phyloP scores from a whole-genome alignment of 1,140 invertebrate genomes.

The Saccostrea glomerata region DNA sequence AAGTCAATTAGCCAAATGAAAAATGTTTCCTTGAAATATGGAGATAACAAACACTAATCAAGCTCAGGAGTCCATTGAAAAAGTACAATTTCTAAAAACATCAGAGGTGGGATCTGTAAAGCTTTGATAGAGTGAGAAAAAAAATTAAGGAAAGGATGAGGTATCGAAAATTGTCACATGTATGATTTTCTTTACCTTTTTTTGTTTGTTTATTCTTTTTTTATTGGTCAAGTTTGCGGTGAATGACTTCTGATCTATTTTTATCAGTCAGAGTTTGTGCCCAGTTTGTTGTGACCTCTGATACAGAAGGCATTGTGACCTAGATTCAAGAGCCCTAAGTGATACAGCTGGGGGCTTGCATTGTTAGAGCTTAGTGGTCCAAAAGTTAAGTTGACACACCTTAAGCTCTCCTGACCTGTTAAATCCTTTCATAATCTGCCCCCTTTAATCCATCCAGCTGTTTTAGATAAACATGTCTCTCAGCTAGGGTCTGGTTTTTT shows the following conservation, averaged over 20 bases:
- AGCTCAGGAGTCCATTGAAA: too few relatives aligned
- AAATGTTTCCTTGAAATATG: too few relatives aligned
- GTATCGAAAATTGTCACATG: too few relatives aligned
- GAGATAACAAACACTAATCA: too few relatives aligned
- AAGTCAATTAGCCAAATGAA: too few relatives aligned
- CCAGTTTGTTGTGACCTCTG: slow-evolving; percentile 1
- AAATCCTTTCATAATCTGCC: not conserved
- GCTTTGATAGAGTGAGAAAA: too few relatives aligned
- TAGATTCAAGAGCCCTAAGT: not conserved
- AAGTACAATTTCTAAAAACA: too few relatives aligned
- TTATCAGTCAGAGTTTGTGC: too few relatives aligned
- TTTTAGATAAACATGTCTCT: not conserved
- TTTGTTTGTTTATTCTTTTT: not conserved
- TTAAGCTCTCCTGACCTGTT: not conserved
- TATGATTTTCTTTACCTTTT: not conserved
- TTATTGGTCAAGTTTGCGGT: not conserved
- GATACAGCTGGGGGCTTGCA: not conserved
- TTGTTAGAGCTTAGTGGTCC: not conserved
- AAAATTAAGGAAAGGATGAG: too few relatives aligned
- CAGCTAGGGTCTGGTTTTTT: not conserved
- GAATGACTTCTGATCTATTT: slow-evolving; percentile 1
- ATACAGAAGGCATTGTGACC: not conserved
- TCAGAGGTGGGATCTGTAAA: too few relatives aligned
- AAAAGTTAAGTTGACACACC: slow-evolving; percentile 26
- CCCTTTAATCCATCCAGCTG: slow-evolving; percentile 5